Conservation (phyloP, 2,888 invertebrate genomes). For the Pheosia tremula region DNA sequence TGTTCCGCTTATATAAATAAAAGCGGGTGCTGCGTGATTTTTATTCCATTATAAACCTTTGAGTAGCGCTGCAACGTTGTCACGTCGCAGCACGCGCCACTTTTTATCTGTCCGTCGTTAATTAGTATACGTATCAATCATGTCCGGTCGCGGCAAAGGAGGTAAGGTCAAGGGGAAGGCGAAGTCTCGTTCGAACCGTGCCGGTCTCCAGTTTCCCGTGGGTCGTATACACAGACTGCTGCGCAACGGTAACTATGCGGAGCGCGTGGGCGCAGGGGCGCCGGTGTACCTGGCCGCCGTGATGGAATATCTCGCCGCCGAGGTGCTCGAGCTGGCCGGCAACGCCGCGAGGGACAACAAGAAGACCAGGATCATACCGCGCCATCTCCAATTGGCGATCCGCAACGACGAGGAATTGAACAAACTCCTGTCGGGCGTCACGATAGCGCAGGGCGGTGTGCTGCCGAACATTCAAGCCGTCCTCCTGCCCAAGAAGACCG, state of each 20-base stretch:
- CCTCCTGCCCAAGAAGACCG: conserved; percentile 88
- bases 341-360: conserved; percentile 88
- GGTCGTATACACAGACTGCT: conserved; percentile 72
- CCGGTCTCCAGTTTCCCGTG: conserved; percentile 84
- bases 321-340: conserved; percentile 54
- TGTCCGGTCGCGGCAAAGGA: conserved; percentile 91
- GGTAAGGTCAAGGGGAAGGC: conserved; percentile 85
- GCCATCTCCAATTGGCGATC: conserved; percentile 90
- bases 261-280: conserved; percentile 50
- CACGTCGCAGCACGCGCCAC: not conserved
- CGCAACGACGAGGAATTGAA: conserved; percentile 92
- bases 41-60: no score
- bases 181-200: conserved; percentile 73
- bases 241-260: conserved; percentile 85
- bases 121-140: conserved; percentile 60
- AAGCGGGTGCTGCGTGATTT: no score
- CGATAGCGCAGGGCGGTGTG: conserved; percentile 93
- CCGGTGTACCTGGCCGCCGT: conserved; percentile 83
- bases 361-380: conserved; percentile 89
- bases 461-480: conserved; percentile 92
- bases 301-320: conserved; percentile 87
- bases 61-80: not conserved
- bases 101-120: not conserved
- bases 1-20: no score
- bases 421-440: conserved; percentile 89